These are phyloP conservation scores for Ruditapes philippinarum DNA, from an alignment of 1,140 invertebrate species.

Conservation along the genomic window DNA sequence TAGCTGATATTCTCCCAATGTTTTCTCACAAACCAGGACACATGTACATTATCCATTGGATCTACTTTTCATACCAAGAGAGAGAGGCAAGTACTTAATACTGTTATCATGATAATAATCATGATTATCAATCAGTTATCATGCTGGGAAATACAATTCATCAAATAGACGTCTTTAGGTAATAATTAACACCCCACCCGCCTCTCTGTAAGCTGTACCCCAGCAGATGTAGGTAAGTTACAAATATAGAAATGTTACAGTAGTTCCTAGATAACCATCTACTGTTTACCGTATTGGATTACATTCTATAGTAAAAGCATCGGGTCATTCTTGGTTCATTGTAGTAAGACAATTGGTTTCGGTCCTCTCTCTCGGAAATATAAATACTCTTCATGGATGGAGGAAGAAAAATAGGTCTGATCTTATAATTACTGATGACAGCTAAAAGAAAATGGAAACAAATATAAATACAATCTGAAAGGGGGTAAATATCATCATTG, in stretches of 20 bases:
- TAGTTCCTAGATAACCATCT: neutral
- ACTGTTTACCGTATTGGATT: slow-evolving; percentile 33
- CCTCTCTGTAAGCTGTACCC: slow-evolving; percentile 35
- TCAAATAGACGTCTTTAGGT: slow-evolving; percentile 15
- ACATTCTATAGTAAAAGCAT: slow-evolving; percentile 41
- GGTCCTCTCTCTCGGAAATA: neutral
- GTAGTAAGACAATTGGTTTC: neutral
- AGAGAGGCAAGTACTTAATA: too few species aligned
- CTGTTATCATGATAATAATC: neutral
- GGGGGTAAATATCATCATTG: neutral
- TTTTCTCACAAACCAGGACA: too few species aligned
- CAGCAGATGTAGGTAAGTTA: too few species aligned
- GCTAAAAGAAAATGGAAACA: neutral
- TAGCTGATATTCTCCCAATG: too few species aligned
- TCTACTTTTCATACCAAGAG: too few species aligned
- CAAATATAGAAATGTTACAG: slow-evolving; percentile 62
- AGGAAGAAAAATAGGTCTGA: neutral
- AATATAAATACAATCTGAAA: slow-evolving; percentile 30
- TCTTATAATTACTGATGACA: slow-evolving; percentile 21
- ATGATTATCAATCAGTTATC: slow-evolving; percentile 9
- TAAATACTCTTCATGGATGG: neutral
- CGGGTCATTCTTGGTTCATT: slow-evolving; percentile 18
- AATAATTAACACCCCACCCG: neutral
- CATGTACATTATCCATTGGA: too few species aligned
- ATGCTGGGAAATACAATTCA: neutral